Percentiles rank a stretch among this genome's conserved stretches.
These are phyloP conservation scores for Zaprionus kolodkinae DNA, from an alignment of 1,140 invertebrate genomes.

Conservation along the genomic window DNA sequence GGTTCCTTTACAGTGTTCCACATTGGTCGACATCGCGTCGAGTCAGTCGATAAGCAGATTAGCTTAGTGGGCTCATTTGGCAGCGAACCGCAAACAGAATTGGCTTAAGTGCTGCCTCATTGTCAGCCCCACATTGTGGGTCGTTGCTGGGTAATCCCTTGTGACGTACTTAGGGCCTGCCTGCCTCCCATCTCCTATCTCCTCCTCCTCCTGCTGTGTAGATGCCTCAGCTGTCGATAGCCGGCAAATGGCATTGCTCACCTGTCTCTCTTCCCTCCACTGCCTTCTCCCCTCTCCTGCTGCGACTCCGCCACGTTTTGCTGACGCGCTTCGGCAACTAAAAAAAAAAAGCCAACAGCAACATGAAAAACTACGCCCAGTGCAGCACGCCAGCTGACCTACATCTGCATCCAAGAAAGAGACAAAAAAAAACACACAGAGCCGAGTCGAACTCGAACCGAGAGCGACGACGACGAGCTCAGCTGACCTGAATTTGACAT, in stretches of 20 bases:
- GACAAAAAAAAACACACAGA: constrained; percentile 11
- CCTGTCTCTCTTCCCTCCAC: constrained; percentile 9
- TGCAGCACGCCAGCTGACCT: constrained; percentile 64
- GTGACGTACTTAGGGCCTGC: constrained; percentile 24
- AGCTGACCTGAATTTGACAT: constrained; percentile 70
- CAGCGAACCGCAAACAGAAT: constrained; percentile 51
- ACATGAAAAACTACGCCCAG: constrained; percentile 6
- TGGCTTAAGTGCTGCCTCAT: constrained; percentile 53
- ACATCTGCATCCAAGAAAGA: constrained; percentile 56
- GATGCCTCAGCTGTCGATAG: constrained; percentile 33
- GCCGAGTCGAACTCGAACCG: constrained; percentile 28
- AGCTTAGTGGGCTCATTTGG: constrained; percentile 52
- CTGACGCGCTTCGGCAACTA: constrained; percentile 67
- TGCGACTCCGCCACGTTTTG: constrained; percentile 48
- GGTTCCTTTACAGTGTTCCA: constrained; percentile 20
- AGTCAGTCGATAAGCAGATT: constrained; percentile 52
- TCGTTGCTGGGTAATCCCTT: constrained; percentile 35
- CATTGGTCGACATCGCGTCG: constrained; percentile 11
- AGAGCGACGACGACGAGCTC: constrained; percentile 2
- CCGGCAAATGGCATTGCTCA: constrained; percentile 30
- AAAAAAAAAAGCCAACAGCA: constrained; percentile 37
- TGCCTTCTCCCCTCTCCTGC: not conserved
- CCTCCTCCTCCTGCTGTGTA: too few relatives aligned
- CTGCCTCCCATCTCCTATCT: not conserved
- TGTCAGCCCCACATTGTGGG: constrained; percentile 43